Conservation (phyloP, 2,888 invertebrate genomes). For the Chaetoderma sp. region DNA sequence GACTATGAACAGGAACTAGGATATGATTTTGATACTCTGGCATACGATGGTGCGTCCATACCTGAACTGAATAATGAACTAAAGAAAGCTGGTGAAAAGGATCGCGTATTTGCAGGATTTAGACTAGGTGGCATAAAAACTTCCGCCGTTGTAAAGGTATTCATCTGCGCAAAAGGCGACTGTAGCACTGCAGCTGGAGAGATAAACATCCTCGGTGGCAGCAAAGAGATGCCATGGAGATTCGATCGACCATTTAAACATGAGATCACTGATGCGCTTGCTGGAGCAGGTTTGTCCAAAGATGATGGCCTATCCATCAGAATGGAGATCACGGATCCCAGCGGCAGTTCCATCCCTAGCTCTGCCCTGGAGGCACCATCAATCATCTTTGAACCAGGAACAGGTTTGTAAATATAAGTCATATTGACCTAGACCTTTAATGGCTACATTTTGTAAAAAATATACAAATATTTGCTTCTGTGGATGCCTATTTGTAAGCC, state of each 20-base stretch:
- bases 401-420: conserved; percentile 8
- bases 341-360: conserved; percentile 17
- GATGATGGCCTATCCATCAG: conserved; percentile 4
- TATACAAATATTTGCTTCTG: too few species aligned
- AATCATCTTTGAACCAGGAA: conserved; percentile 9
- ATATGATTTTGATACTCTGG: conserved; percentile 35
- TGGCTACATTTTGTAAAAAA: too few species aligned
- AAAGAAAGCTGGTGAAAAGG: conserved; percentile 7
- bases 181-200: conserved; percentile 12
- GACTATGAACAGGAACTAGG: conserved; percentile 35
- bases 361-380: too few species aligned
- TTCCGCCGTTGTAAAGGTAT: conserved; percentile 25
- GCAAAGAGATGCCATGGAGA: conserved; percentile 24
- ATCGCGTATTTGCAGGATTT: conserved; percentile 37
- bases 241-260: conserved; percentile 17
- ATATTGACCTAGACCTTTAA: too few species aligned
- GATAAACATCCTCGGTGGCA: conserved; percentile 23
- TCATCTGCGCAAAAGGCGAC: conserved; percentile 8
- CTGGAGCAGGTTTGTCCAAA: background rate
- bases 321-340: conserved; percentile 4
- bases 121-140: conserved; percentile 30
- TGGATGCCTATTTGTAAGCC: too few species aligned
- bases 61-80: conserved; percentile 32
- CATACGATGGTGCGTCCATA: conserved; percentile 36
- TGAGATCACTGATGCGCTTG: conserved; percentile 22